Conservation (phyloP, 2,888 invertebrate species). For the Drosophila anomalata region DNA sequence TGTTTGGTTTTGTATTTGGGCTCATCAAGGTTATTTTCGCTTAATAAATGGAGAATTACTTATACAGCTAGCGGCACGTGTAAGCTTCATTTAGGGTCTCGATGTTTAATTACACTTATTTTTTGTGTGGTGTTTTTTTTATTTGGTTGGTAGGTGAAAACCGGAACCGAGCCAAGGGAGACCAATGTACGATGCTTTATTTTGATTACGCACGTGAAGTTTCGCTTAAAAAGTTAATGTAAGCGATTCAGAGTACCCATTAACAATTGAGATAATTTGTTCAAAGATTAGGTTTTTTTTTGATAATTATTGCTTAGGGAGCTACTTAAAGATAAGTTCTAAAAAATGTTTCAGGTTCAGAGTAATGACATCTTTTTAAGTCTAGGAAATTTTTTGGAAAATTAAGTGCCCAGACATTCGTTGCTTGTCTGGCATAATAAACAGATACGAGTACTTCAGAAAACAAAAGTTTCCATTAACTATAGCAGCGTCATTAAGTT, state of each 20-base stretch:
- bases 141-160: constrained; percentile 23
- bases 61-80: constrained; percentile 56
- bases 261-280: background rate
- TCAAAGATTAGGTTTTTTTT: background rate
- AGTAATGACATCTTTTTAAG: background rate
- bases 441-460: constrained; percentile 6
- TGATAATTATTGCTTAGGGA: no score
- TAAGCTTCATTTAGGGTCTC: constrained; percentile 37
- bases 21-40: constrained; percentile 69
- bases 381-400: constrained; percentile 20
- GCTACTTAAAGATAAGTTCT: background rate
- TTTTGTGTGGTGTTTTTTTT: constrained; percentile 11
- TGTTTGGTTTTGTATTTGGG: constrained; percentile 50
- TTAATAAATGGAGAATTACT: constrained; percentile 51
- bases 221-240: background rate
- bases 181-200: constrained; percentile 7
- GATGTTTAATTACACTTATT: constrained; percentile 18
- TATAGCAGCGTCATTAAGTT: constrained; percentile 18
- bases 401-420: constrained; percentile 23
- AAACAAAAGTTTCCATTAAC: constrained; percentile 36
- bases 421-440: constrained; percentile 30
- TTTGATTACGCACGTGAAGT: constrained; percentile 23
- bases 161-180: constrained; percentile 33
- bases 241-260: constrained; percentile 3
- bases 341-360: background rate